phyloP scores from a whole-genome alignment of 2,113 vertebrate genomes.

The Zootoca vivipara region DNA sequence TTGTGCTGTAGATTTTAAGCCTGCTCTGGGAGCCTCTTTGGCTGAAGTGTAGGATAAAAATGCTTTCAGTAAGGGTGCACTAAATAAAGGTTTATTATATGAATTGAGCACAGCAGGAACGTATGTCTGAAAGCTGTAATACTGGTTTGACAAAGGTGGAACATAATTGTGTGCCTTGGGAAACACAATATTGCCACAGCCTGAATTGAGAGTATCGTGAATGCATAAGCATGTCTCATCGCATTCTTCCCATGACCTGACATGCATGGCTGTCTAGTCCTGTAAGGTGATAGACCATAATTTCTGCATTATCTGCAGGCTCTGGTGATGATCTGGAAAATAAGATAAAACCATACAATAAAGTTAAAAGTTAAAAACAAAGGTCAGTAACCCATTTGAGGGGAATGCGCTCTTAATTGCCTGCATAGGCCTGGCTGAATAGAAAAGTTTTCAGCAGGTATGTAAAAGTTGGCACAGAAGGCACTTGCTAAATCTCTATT shows the following conservation, averaged over 20 bases:
- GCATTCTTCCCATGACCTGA: background rate
- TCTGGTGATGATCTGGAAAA: background rate
- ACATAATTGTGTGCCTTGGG: background rate
- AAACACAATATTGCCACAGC: background rate
- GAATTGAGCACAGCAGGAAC: accelerated
- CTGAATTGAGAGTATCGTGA: accelerated
- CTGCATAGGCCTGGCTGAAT: too few species aligned
- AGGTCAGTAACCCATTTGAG: background rate
- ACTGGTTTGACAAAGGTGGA: conserved; percentile 36
- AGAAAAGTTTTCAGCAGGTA: too few species aligned
- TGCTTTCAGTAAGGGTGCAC: background rate
- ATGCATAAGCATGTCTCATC: background rate
- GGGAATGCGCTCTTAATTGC: too few species aligned
- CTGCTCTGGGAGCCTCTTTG: too few species aligned
- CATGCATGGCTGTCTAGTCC: background rate
- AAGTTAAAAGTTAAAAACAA: background rate
- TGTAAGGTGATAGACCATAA: background rate
- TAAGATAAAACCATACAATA: too few species aligned
- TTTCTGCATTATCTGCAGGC: background rate
- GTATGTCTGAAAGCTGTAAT: conserved; percentile 2
- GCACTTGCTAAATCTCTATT: too few species aligned
- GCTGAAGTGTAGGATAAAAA: too few species aligned
- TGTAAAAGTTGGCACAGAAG: too few species aligned
- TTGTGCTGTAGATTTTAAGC: too few species aligned
- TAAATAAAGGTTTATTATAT: background rate